Evolutionary conservation across 2,888 invertebrate genomes (phyloP).

Genomic region (Corbicula japonica): DNA sequence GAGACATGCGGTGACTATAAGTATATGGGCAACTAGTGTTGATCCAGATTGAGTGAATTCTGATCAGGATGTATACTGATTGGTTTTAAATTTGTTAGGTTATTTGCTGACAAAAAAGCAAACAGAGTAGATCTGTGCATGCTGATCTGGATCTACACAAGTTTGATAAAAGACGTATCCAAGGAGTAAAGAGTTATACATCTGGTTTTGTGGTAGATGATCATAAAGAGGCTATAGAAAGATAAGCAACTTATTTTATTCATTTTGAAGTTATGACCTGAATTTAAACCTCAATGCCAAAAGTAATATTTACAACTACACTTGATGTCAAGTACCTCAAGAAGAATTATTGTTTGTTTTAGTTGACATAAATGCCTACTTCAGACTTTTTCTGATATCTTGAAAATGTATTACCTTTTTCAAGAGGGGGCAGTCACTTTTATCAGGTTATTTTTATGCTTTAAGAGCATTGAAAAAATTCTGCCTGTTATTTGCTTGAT

Average conservation of each 20-base stretch:
- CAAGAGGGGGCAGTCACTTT: no score
- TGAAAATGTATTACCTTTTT: no score
- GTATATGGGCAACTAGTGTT: no score
- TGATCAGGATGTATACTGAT: no score
- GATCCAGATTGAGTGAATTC: no score
- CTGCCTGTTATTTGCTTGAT: not conserved
- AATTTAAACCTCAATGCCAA: not conserved
- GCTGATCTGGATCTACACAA: not conserved
- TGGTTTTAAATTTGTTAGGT: no score
- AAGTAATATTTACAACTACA: slow-evolving; percentile 8
- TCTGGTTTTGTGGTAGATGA: no score
- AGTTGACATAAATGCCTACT: slow-evolving; percentile 14
- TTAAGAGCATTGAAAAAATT: not conserved
- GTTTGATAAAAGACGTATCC: not conserved
- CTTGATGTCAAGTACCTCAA: slow-evolving; percentile 6
- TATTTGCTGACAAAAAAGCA: no score
- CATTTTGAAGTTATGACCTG: not conserved
- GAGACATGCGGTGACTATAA: no score
- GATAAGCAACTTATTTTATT: not conserved
- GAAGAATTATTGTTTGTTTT: slow-evolving; percentile 8
- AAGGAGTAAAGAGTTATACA: not conserved
- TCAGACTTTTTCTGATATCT: not conserved
- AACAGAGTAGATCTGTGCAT: no score
- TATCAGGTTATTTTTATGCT: not conserved
- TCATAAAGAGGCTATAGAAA: no score